phyloP scores from a whole-genome alignment of 1,140 invertebrate genomes.

The Ridgeia piscesae region DNA sequence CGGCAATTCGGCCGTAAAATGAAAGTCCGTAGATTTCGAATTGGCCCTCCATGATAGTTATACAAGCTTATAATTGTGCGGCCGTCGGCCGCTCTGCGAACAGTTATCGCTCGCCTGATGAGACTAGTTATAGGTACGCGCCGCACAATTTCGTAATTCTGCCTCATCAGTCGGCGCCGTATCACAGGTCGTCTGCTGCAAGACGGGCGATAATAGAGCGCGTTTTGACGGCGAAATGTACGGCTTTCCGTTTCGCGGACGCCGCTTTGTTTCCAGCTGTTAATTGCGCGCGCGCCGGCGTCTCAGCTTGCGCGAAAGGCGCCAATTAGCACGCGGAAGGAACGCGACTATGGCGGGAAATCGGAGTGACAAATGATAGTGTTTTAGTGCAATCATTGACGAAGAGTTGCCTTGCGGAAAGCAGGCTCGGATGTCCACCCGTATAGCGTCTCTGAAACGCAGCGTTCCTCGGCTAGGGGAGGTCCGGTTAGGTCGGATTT shows the following conservation, averaged over 20 bases:
- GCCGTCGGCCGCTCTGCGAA: not conserved
- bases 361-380: not conserved
- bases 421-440: not conserved
- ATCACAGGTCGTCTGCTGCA: not conserved
- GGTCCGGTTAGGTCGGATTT: not conserved
- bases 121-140: not conserved
- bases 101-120: not conserved
- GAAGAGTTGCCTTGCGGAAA: not conserved
- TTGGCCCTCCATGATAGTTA: not conserved
- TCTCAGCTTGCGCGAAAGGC: not conserved
- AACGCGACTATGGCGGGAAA: not conserved
- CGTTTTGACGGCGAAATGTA: not conserved
- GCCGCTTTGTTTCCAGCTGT: not conserved
- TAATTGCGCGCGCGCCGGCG: not conserved
- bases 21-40: conserved; percentile 1
- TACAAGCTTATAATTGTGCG: not conserved
- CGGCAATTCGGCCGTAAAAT: not conserved
- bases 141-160: not conserved
- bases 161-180: not conserved
- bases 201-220: not conserved
- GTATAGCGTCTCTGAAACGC: not conserved
- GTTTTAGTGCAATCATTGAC: not conserved
- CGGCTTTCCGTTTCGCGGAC: not conserved
- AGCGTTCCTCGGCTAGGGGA: not conserved
- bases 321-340: not conserved